Base-by-base conservation (phyloP, 2,888 invertebrate genomes). In the Lysandra bellargus region DNA sequence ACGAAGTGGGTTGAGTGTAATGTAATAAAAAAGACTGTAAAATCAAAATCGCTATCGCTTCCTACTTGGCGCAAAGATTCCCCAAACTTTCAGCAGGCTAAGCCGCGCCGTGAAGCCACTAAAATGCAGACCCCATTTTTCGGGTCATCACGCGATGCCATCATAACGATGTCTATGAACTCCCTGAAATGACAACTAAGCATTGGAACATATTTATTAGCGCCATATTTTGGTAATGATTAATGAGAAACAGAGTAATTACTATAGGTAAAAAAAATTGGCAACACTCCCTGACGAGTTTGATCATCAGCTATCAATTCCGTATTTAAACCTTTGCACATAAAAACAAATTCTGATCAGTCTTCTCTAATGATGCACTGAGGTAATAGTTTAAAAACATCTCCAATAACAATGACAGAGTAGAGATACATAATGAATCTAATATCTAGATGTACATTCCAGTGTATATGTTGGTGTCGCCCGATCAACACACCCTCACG, bases 401-500 rank as follows among this genome's bases (percentile, higher is more conserved):
- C 2, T 44, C 44, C 44, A 44, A 9, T 44, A 44, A 44, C 7
- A 44, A 44, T 44, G 44, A 44, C 7, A 44, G 44, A 49, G 23
- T 23, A 23, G 9, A 49, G 9, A 12, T 9, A 44, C 44, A 44
- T 44, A 44, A 44, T 44, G 7, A 44, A 9, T 49, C 49, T 49
- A 49, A 37, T 37, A 37, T 37, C 37, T 37, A 9, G 49, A 7
- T 44, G 1, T 49, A 12, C 2, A 69, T 81, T 60, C 0, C 86
- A 94, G 94, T 93, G 82, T 91, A 90, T 83, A 87, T 92, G 88
- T 82, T 93, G 84, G 89, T 93, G 61, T 92, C 93, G 1, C 89
- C 89, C 14, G 91, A 92, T 81, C 92, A 93, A 82, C 92, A 94
- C 72, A 89, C 90, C 49, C 87, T 83, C 17, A 94, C 94, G n/a